phyloP scores from a whole-genome alignment of 2,888 invertebrate genomes.

The Epicampocera succincta region DNA sequence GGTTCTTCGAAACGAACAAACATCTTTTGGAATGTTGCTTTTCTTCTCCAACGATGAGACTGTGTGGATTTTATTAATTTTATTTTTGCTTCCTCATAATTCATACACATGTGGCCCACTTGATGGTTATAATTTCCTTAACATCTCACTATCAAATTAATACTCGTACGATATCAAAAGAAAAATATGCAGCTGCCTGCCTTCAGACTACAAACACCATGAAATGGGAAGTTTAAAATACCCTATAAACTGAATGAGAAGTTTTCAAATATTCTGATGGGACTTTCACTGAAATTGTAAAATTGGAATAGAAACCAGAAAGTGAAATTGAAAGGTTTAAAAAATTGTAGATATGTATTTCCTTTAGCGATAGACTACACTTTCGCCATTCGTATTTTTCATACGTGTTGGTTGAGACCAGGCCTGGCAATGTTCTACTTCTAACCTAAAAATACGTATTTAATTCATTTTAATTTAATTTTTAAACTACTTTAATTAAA shows the following conservation, averaged over 20 bases:
- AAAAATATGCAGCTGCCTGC: conserved; percentile 57
- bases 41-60: conserved; percentile 38
- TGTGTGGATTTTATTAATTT: conserved; percentile 34
- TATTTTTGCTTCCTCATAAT: conserved; percentile 40
- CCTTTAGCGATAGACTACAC: too few relatives aligned
- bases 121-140: conserved; percentile 70
- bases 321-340: too few relatives aligned
- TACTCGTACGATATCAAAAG: conserved; percentile 30
- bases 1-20: conserved; percentile 21
- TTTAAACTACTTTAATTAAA: too few relatives aligned
- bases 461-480: too few relatives aligned
- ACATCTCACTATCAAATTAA: conserved; percentile 62
- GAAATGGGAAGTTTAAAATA: conserved; percentile 3
- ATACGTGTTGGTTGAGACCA: too few relatives aligned
- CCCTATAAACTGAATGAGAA: conserved; percentile 15
- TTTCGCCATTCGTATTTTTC: too few relatives aligned
- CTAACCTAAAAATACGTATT: too few relatives aligned
- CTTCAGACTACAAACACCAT: conserved; percentile 35
- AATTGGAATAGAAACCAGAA: too few relatives aligned
- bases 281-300: too few relatives aligned
- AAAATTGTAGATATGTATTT: too few relatives aligned
- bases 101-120: conserved; percentile 73
- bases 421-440: too few relatives aligned
- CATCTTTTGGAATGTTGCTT: conserved; percentile 47
- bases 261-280: too few relatives aligned